Evolutionary conservation across 2,797 vertebrate genomes (phyloP).

Genomic region (Sebastes trivittatus): DNA sequence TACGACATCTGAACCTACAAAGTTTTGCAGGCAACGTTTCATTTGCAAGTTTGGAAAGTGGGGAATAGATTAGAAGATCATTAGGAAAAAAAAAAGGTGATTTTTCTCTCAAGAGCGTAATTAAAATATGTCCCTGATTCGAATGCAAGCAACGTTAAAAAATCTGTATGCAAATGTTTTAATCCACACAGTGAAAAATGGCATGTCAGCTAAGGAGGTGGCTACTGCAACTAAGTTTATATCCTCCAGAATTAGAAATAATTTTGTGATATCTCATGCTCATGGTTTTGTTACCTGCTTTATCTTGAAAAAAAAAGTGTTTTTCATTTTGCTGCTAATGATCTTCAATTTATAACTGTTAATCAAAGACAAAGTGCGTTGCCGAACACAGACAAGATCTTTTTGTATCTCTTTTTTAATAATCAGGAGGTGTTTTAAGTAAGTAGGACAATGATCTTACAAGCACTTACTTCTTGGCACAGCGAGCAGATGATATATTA

Average conservation of each 20-base stretch:
- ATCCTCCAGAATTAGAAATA: not conserved
- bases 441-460: constrained; percentile 14
- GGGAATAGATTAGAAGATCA: constrained; percentile 17
- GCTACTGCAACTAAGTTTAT: not conserved
- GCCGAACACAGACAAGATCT: not conserved
- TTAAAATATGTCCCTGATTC: constrained; percentile 26
- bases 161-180: constrained; percentile 12
- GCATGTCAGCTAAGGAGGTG: not conserved
- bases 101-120: constrained; percentile 22
- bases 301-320: not conserved
- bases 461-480: constrained; percentile 2
- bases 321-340: not conserved
- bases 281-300: not conserved
- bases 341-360: not conserved
- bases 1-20: constrained; percentile 22
- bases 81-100: not conserved
- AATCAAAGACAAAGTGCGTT: constrained; percentile 11
- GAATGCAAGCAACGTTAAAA: constrained; percentile 20
- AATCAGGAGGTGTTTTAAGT: constrained; percentile 13
- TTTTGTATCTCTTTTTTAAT: constrained; percentile 7
- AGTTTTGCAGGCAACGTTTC: constrained; percentile 10
- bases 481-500: constrained; percentile 9
- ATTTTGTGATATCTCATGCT: not conserved
- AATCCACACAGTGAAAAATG: constrained; percentile 25
- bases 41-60: constrained; percentile 16